Evolutionary conservation across 2,113 vertebrate species (phyloP).

Genomic region (Scomber colias): DNA sequence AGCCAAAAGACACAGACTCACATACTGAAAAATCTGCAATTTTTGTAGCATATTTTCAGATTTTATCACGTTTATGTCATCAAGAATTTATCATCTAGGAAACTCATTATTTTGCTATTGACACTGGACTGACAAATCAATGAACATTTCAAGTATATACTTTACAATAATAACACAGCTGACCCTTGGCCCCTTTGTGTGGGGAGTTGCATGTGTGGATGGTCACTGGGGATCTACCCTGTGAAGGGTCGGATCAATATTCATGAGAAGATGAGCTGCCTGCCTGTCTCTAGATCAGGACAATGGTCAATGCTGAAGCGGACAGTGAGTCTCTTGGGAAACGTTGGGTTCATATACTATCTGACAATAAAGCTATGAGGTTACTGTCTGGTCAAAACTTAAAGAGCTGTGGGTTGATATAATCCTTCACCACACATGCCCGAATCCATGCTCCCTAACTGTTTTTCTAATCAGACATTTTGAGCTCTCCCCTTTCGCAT

Average conservation of each 20-base stretch:
- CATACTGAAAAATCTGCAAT: neutral
- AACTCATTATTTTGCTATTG: neutral
- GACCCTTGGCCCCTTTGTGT: slow-evolving; percentile 28
- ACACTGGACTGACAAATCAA: slow-evolving; percentile 22
- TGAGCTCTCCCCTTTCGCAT: slow-evolving; percentile 42
- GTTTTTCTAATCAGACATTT: slow-evolving; percentile 51
- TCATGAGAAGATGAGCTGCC: slow-evolving; percentile 50
- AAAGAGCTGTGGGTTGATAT: slow-evolving; percentile 40
- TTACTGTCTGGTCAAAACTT: slow-evolving; percentile 44
- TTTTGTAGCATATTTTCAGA: neutral
- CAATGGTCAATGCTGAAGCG: slow-evolving; percentile 55
- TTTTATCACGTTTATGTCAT: too few species aligned
- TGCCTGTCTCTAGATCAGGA: slow-evolving; percentile 50
- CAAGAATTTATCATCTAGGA: neutral
- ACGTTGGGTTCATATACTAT: slow-evolving; percentile 49
- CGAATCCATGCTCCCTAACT: slow-evolving; percentile 20
- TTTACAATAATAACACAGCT: slow-evolving; percentile 20
- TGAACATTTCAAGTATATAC: slow-evolving; percentile 34
- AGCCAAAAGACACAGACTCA: neutral
- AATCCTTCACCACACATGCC: slow-evolving; percentile 26
- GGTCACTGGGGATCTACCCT: slow-evolving; percentile 15
- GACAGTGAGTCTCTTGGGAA: slow-evolving; percentile 61
- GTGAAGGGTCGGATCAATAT: slow-evolving; percentile 63
- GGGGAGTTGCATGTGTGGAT: slow-evolving; percentile 12
- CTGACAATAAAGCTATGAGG: slow-evolving; percentile 59